Conservation (phyloP, 2,113 vertebrate species). For the Melanotaenia duboulayi region DNA sequence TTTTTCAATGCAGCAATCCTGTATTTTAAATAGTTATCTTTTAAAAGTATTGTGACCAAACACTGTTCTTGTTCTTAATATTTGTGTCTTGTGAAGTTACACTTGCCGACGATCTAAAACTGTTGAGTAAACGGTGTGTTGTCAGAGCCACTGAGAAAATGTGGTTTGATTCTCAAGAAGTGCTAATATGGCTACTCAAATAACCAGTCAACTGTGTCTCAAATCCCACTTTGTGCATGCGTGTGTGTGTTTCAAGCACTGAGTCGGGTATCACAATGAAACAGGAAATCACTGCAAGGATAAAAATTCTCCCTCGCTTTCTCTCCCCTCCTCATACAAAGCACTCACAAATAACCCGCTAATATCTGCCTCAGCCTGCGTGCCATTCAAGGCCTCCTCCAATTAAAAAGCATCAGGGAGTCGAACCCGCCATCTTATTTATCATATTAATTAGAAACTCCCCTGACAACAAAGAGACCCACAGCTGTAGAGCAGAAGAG, state of each 20-base stretch:
- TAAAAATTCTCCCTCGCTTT: constrained; percentile 45
- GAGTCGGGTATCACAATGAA: constrained; percentile 71
- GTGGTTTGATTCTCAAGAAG: constrained; percentile 62
- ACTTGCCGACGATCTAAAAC: constrained; percentile 34
- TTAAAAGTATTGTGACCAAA: no score
- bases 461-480: constrained; percentile 92
- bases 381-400: constrained; percentile 75
- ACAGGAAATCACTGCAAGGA: constrained; percentile 73
- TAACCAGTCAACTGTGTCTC: constrained; percentile 65
- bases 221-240: constrained; percentile 16
- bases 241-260: constrained; percentile 32
- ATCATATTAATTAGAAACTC: constrained; percentile 99
- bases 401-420: constrained; percentile 79
- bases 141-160: constrained; percentile 29
- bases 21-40: no score
- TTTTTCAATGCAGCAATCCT: no score
- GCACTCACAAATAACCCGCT: constrained; percentile 72
- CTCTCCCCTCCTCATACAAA: constrained; percentile 39
- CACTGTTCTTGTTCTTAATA: neutral
- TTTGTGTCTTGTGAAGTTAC: neutral
- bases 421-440: constrained; percentile 92
- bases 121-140: constrained; percentile 10
- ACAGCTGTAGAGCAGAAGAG: constrained; percentile 94
- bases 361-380: constrained; percentile 68
- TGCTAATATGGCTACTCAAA: constrained; percentile 35